These are phyloP conservation scores for Antigone vipio DNA, from an alignment of 2,113 vertebrate species.

Conservation along the genomic window DNA sequence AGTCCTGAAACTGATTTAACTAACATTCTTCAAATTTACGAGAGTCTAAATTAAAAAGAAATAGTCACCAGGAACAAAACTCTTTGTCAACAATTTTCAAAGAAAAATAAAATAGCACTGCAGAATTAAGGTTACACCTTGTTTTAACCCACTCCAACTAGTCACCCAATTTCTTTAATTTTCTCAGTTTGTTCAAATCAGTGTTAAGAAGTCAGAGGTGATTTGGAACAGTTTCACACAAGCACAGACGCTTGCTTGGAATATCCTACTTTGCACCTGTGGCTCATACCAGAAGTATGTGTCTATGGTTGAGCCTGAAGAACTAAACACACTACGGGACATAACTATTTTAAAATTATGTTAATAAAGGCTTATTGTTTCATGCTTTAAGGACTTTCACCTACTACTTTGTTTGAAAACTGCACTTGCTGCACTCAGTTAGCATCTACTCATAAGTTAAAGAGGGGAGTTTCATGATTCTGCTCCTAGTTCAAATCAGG, in stretches of 20 bases:
- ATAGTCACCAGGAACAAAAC: neutral
- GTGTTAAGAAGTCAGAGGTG: neutral
- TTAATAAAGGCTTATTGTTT: neutral
- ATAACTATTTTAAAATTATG: neutral
- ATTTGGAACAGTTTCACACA: neutral
- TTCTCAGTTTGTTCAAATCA: neutral
- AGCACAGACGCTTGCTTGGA: neutral
- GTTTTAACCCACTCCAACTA: neutral
- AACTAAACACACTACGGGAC: neutral
- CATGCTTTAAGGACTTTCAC: neutral
- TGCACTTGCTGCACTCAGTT: neutral
- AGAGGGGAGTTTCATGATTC: neutral
- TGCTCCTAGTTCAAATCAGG: conserved; percentile 36
- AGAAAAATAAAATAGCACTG: neutral
- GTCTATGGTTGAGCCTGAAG: neutral
- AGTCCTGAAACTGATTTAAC: neutral
- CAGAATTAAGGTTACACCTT: neutral
- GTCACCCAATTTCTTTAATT: neutral
- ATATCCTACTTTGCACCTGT: neutral
- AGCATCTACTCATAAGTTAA: neutral
- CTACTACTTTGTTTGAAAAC: conserved; percentile 9
- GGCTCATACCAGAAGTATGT: neutral
- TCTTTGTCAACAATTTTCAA: neutral
- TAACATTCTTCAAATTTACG: neutral
- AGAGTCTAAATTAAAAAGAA: neutral